phyloP scores from a whole-genome alignment of 2,797 vertebrate species.

The Parambassis ranga region DNA sequence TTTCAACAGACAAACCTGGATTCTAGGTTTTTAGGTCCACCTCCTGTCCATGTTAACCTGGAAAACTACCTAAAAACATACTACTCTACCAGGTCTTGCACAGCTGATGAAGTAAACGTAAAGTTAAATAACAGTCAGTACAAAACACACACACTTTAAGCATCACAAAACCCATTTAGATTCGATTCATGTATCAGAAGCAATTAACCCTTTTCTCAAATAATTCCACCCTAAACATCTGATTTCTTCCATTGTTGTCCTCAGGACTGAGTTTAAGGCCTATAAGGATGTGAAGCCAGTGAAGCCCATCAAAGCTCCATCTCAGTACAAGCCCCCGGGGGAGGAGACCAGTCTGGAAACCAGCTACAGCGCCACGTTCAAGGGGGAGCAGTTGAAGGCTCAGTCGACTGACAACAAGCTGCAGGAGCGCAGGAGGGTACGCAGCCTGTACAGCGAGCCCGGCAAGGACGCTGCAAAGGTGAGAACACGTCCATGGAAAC shows the following conservation, averaged over 20 bases:
- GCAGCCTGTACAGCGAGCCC: conserved; percentile 94
- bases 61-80: neutral
- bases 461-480: conserved; percentile 92
- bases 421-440: conserved; percentile 93
- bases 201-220: no score
- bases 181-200: no score
- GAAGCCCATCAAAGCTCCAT: conserved; percentile 88
- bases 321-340: conserved; percentile 86
- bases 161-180: no score
- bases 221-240: no score
- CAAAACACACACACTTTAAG: no score
- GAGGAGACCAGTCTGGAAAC: conserved; percentile 89
- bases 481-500: conserved; percentile 43
- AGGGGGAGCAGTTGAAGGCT: conserved; percentile 89
- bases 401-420: conserved; percentile 87
- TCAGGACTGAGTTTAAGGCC: conserved; percentile 94
- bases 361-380: conserved; percentile 95
- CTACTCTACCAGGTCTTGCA: neutral
- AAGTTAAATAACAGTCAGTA: neutral
- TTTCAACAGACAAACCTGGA: no score
- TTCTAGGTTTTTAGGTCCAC: neutral
- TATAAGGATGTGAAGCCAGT: conserved; percentile 92
- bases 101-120: neutral
- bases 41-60: neutral
- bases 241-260: neutral